Percentiles rank a stretch among this genome's conserved stretches.
phyloP scores from a whole-genome alignment of 2,888 invertebrate species.

The Orthosia incerta region DNA sequence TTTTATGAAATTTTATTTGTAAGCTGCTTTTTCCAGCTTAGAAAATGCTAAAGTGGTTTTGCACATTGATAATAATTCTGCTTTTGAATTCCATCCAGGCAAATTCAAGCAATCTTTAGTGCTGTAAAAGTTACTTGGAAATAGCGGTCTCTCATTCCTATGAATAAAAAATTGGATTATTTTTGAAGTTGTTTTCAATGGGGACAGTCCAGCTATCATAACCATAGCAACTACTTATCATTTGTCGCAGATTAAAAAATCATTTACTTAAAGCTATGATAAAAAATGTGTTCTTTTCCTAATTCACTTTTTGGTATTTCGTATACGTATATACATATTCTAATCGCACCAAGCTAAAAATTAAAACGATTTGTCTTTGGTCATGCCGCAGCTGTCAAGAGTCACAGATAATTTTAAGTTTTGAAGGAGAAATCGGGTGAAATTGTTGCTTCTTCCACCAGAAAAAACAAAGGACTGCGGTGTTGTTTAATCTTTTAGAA shows the following conservation, averaged over 20 bases:
- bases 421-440: background rate
- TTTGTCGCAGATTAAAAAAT: too few species aligned
- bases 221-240: too few species aligned
- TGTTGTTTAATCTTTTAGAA: background rate
- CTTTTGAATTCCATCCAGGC: background rate
- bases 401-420: slow-evolving; percentile 31
- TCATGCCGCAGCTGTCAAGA: slow-evolving; percentile 20
- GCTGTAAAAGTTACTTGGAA: background rate
- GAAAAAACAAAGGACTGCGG: slow-evolving; percentile 24
- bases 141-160: background rate
- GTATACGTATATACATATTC: too few species aligned
- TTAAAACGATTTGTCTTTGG: background rate
- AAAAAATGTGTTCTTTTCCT: too few species aligned
- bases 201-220: too few species aligned
- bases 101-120: background rate
- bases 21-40: slow-evolving; percentile 30
- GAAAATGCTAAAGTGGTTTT: slow-evolving; percentile 10
- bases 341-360: slow-evolving; percentile 10
- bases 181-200: too few species aligned
- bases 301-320: too few species aligned
- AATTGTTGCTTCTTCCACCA: slow-evolving; percentile 6
- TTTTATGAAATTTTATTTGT: slow-evolving; percentile 38
- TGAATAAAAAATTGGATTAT: background rate
- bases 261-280: too few species aligned
- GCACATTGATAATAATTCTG: background rate